Percentiles rank a stretch among this genome's conserved stretches.
Evolutionary conservation across 2,113 vertebrate species (phyloP).

Genomic region (Catharus bicknelli): DNA sequence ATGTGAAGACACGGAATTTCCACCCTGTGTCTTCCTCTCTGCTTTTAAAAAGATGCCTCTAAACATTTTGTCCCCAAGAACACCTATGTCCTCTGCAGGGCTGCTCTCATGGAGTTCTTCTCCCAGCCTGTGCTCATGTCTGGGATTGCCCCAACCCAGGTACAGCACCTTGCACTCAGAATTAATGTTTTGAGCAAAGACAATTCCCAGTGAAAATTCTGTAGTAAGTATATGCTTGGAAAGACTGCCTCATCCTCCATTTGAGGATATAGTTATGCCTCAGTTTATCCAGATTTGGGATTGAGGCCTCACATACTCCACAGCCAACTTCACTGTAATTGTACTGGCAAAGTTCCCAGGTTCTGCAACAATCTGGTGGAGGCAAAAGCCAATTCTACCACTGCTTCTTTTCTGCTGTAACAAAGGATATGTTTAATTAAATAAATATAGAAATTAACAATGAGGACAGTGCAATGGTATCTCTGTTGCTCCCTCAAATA

Average conservation of each 20-base stretch:
- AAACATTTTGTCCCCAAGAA: background rate
- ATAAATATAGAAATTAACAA: constrained; percentile 19
- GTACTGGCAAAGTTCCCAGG: constrained; percentile 24
- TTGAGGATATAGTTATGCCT: background rate
- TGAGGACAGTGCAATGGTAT: background rate
- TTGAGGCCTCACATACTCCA: background rate
- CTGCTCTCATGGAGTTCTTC: background rate
- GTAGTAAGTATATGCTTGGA: background rate
- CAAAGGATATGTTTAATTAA: constrained; percentile 38
- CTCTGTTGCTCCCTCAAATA: background rate
- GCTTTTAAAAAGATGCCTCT: background rate
- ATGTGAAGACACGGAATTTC: background rate
- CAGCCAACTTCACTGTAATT: constrained; percentile 4
- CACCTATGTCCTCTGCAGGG: background rate
- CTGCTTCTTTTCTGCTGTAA: constrained; percentile 5
- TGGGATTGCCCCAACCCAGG: background rate
- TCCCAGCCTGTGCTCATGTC: background rate
- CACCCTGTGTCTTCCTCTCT: background rate
- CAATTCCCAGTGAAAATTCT: background rate
- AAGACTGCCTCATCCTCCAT: background rate
- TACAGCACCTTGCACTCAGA: background rate
- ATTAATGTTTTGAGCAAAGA: background rate
- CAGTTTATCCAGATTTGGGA: constrained; percentile 20
- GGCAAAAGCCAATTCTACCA: constrained; percentile 37
- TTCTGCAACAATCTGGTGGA: constrained; percentile 25